A percentile compares a stretch with the other conserved stretches of the same genome.
Evolutionary conservation across 2,797 vertebrate genomes (phyloP).

Genomic region (Epinephelus malabaricus): DNA sequence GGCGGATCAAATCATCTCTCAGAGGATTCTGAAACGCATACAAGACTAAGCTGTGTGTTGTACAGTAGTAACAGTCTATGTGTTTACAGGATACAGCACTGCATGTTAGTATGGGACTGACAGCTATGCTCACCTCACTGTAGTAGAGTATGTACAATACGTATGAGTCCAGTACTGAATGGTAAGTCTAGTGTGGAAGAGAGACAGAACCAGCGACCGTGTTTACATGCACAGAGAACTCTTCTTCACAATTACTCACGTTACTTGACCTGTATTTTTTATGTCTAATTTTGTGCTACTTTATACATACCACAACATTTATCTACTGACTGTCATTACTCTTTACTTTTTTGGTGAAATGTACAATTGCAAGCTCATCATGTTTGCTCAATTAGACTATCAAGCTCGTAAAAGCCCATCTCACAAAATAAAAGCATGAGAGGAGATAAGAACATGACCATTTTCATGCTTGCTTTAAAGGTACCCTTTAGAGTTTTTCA

Average conservation of each 20-base stretch:
- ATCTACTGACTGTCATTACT: background rate
- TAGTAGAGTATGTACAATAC: constrained; percentile 57
- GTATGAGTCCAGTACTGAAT: constrained; percentile 43
- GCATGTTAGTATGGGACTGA: constrained; percentile 50
- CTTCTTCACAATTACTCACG: background rate
- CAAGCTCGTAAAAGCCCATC: background rate
- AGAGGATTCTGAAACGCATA: constrained; percentile 47
- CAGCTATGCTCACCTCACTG: constrained; percentile 40
- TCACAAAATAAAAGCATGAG: background rate
- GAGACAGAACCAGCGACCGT: constrained; percentile 5
- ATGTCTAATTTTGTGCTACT: constrained; percentile 1
- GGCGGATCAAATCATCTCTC: constrained; percentile 54
- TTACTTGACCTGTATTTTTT: background rate
- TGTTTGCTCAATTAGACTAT: background rate
- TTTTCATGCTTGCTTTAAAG: background rate
- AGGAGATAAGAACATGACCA: background rate
- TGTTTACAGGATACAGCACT: constrained; percentile 57
- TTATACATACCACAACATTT: background rate
- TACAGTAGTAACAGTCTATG: constrained; percentile 62
- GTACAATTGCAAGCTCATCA: background rate
- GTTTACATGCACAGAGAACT: constrained; percentile 73
- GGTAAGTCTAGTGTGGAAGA: constrained; percentile 42
- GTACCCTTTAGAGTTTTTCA: background rate
- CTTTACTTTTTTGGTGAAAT: background rate
- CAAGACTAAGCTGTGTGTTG: constrained; percentile 55